Conservation (phyloP, 2,113 vertebrate genomes). For the Gambusia affinis region DNA sequence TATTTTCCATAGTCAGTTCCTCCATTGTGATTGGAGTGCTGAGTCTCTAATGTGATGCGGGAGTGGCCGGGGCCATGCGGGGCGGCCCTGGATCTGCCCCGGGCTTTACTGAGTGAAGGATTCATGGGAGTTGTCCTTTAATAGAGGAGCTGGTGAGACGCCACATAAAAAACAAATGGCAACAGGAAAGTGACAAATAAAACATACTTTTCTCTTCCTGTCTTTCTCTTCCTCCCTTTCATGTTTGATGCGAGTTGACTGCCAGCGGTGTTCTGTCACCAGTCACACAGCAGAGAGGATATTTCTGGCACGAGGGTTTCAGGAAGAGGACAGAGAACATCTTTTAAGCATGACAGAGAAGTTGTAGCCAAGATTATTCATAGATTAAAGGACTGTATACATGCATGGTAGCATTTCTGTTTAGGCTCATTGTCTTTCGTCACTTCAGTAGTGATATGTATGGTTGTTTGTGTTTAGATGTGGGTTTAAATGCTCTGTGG, state of each 20-base stretch:
- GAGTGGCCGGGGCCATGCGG: conserved; percentile 15
- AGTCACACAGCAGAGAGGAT: conserved; percentile 54
- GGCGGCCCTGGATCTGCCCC: conserved; percentile 15
- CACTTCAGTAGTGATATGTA: not conserved
- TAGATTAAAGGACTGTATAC: conserved; percentile 1
- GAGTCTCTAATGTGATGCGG: conserved; percentile 56
- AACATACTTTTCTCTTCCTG: conserved; percentile 34
- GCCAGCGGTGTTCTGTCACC: conserved; percentile 60
- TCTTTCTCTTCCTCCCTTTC: conserved; percentile 36
- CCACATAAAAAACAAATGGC: conserved; percentile 51
- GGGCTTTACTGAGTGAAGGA: conserved; percentile 52
- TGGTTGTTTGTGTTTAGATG: conserved; percentile 14
- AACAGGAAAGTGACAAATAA: conserved; percentile 42
- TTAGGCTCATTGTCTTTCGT: conserved; percentile 2
- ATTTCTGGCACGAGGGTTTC: conserved; percentile 61
- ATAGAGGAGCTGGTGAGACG: conserved; percentile 39
- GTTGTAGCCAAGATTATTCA: conserved; percentile 18
- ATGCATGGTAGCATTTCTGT: conserved; percentile 10
- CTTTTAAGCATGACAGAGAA: conserved; percentile 35
- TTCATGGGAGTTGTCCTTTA: conserved; percentile 40
- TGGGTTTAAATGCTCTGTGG: conserved; percentile 38
- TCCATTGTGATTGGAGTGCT: conserved; percentile 37
- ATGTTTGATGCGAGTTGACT: conserved; percentile 62
- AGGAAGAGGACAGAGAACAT: conserved; percentile 49
- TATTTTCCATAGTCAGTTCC: conserved; percentile 35